Conservation (phyloP, 1,140 invertebrate genomes). For the Maconellicoccus hirsutus region DNA sequence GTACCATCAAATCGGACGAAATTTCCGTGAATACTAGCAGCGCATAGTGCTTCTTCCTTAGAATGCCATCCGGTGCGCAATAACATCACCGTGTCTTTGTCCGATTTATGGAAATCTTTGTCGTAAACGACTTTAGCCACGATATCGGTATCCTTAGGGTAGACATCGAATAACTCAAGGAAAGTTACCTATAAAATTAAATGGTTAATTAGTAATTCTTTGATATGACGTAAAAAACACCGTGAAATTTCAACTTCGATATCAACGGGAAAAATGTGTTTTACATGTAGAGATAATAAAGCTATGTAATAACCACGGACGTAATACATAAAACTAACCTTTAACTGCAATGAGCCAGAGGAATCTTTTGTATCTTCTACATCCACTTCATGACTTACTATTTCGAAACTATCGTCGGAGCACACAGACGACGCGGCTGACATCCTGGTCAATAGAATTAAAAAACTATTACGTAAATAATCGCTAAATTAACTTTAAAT, state of each 20-base stretch:
- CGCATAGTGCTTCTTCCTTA: neutral
- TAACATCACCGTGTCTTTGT: neutral
- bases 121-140: neutral
- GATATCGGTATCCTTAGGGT: slow-evolving; percentile 1
- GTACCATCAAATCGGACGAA: slow-evolving; percentile 11
- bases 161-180: neutral
- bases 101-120: neutral
- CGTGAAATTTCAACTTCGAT: no score
- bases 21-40: neutral
- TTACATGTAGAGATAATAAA: no score
- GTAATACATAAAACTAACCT: neutral
- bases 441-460: neutral
- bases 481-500: neutral
- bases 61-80: neutral
- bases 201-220: neutral
- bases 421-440: neutral
- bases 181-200: neutral
- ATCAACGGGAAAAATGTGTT: no score
- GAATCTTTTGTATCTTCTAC: neutral
- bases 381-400: neutral
- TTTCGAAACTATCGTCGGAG: neutral
- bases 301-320: neutral
- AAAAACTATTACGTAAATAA: neutral
- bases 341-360: neutral
- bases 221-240: neutral